Evolutionary conservation across 2,888 invertebrate species (phyloP).

Genomic region (Drosophila mercatorum): DNA sequence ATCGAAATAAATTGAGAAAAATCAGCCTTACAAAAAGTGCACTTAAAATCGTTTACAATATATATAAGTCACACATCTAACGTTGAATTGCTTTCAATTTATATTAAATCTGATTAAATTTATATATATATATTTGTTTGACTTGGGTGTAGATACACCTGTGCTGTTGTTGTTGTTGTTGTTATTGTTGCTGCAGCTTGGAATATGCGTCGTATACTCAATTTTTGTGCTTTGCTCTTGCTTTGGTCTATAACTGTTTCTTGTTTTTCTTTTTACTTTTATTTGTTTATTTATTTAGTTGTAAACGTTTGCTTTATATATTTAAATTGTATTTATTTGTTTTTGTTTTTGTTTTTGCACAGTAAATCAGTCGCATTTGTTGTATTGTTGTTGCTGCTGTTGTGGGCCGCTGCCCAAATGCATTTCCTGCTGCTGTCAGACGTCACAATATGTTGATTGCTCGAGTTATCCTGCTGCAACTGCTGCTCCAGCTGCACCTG

Average conservation of each 20-base stretch:
- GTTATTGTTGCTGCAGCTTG: conserved; percentile 50
- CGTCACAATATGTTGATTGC: conserved; percentile 55
- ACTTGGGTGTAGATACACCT: conserved; percentile 46
- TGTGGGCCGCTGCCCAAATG: conserved; percentile 38
- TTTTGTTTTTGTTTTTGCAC: conserved; percentile 32
- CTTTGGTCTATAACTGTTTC: neutral
- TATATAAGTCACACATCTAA: conserved; percentile 56
- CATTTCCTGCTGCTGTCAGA: conserved; percentile 29
- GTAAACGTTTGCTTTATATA: neutral
- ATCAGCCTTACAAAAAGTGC: conserved; percentile 84
- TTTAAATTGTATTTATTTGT: neutral
- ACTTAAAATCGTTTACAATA: conserved; percentile 77
- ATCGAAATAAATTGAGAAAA: conserved; percentile 82
- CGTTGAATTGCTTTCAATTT: conserved; percentile 73
- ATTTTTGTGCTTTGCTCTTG: conserved; percentile 26
- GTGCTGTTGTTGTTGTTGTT: conserved; percentile 10
- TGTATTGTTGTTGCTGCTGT: conserved; percentile 29
- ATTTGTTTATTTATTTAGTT: conserved; percentile 8
- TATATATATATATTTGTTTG: neutral
- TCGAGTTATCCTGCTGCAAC: conserved; percentile 20
- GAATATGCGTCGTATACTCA: conserved; percentile 67
- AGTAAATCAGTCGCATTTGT: conserved; percentile 57
- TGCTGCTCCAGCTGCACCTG: conserved; percentile 26
- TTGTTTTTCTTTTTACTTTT: neutral
- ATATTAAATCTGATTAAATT: conserved; percentile 7